Base-by-base conservation (phyloP, 2,888 invertebrate genomes). In the Drosophila gaucha region DNA sequence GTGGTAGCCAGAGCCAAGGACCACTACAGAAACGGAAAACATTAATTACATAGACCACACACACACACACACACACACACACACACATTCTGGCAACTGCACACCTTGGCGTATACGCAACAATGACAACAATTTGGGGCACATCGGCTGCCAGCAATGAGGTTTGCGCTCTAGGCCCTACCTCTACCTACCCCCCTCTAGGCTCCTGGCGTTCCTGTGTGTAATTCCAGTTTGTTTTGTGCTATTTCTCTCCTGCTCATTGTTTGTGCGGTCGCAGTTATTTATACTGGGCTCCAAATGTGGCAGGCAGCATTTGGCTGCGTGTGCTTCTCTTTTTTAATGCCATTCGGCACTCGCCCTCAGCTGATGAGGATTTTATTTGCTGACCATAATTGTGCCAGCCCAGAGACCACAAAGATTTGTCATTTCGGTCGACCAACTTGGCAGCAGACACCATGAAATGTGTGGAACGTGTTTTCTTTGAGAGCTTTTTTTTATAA, bases 371-470 rank as follows among this genome's bases (percentile, higher is more conserved):
- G 65, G 63, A 65, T 82, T 80, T 78, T 67, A 83, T 82, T 82
- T 82, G 74, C 72, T 67, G 80, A 64, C 80, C 78, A 74, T 80
- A 79, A 80, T 83, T 77, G 77, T 68, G 64, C 28, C 57, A n/a
- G 30, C 14, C 28, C 26, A 18, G 16, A 39, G 41, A 55, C 67
- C 68, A 51, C 77, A 72, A 74, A 65, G 58, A 80, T 72, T 84
- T 80, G 72, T 75, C 78, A 78, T 70, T 69, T 64, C 50, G n/a
- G n/a, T n/a, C n/a, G n/a, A n/a, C n/a, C n/a, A n/a, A n/a, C n/a
- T n/a, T n/a, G n/a, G n/a, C 63, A 18, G 22, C 54, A 49, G 47
- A 56, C 58, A 58, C 41, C 36, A 46, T 44, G 46, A 36, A 74
- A 63, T 44, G 58, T 44, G 59, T 47, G 57, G 62, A 66, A 80